Percentiles rank a stretch among this genome's conserved stretches.
Evolutionary conservation across 2,888 invertebrate species (phyloP).

Genomic region (Tuberolachnus salignus): DNA sequence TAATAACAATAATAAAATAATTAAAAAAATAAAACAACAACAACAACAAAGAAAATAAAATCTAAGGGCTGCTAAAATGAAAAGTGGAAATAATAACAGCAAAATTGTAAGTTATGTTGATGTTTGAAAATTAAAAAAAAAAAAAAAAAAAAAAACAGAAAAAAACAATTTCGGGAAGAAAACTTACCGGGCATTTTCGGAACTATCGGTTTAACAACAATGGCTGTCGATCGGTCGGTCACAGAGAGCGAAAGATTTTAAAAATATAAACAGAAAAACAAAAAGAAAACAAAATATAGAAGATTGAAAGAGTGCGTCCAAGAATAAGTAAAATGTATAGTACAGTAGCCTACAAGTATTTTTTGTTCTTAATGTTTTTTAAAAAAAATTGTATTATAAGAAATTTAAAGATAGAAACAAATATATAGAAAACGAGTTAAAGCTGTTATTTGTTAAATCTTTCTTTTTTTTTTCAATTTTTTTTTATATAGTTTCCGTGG

Average conservation of each 20-base stretch:
- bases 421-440: neutral
- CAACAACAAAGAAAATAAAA: constrained; percentile 53
- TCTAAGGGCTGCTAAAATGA: constrained; percentile 55
- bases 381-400: constrained; percentile 12
- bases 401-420: constrained; percentile 12
- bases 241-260: constrained; percentile 56
- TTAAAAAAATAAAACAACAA: constrained; percentile 41
- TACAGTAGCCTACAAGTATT: constrained; percentile 39
- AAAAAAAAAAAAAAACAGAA: constrained; percentile 29
- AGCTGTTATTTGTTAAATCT: neutral
- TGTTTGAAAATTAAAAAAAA: constrained; percentile 52
- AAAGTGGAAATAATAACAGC: constrained; percentile 55
- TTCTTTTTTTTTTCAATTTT: constrained; percentile 7
- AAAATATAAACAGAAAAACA: constrained; percentile 57
- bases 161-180: constrained; percentile 55
- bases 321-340: constrained; percentile 49
- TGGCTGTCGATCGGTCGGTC: constrained; percentile 54
- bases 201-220: constrained; percentile 56
- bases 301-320: constrained; percentile 56
- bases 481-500: constrained; percentile 5
- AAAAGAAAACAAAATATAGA: constrained; percentile 56
- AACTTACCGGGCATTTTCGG: constrained; percentile 56
- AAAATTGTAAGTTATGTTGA: constrained; percentile 55
- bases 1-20: constrained; percentile 21
- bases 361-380: constrained; percentile 13